These are phyloP conservation scores for Cephalopachus bancanus DNA, from an alignment of 2,797 vertebrate species.

Conservation along the genomic window DNA sequence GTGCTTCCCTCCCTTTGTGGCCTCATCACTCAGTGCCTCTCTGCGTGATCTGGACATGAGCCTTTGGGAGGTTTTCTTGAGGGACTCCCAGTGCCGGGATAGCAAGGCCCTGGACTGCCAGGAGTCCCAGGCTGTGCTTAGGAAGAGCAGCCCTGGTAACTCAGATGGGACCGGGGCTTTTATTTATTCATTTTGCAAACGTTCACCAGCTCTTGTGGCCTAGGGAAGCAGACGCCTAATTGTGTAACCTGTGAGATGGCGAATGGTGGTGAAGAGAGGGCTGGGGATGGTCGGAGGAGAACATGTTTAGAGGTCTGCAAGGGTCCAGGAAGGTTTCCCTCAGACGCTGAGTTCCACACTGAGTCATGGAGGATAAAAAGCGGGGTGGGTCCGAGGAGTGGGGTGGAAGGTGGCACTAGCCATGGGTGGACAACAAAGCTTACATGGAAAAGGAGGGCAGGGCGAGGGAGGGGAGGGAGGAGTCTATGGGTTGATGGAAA, in stretches of 20 bases:
- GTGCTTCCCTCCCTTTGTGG: not conserved
- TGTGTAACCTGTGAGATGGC: accelerated
- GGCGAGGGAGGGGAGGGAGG: not conserved
- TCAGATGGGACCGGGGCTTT: not conserved
- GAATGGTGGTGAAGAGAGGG: not conserved
- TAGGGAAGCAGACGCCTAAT: not conserved
- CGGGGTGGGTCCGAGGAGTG: not conserved
- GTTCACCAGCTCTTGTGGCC: not conserved
- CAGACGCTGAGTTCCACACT: not conserved
- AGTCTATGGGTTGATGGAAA: not conserved
- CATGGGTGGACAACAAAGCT: not conserved
- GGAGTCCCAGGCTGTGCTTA: not conserved
- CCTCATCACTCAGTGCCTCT: not conserved
- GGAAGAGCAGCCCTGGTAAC: not conserved
- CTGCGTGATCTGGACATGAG: not conserved
- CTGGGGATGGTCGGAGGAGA: not conserved
- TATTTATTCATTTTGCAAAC: constrained; percentile 47
- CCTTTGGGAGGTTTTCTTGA: not conserved
- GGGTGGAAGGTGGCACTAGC: not conserved
- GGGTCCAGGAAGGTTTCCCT: not conserved
- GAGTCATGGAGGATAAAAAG: not conserved
- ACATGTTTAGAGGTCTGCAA: not conserved
- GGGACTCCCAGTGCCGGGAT: not conserved
- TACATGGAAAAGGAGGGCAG: not conserved
- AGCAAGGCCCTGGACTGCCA: not conserved